Conservation (phyloP, 2,797 vertebrate species). For the Pangasius larnaudii region DNA sequence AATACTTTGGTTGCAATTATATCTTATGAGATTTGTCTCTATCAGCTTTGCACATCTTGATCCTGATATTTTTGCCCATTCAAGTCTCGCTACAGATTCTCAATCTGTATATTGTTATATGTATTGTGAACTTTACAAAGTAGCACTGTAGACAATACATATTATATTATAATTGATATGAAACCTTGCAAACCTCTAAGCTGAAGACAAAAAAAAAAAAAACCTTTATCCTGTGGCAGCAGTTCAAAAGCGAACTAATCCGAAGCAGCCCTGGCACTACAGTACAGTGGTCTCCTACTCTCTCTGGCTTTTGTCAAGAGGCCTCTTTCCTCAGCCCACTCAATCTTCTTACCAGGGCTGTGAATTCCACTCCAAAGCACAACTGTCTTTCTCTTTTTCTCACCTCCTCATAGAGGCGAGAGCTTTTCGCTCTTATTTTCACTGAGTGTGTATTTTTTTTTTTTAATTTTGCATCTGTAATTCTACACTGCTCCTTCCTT, state of each 20-base stretch:
- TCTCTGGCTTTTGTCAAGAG: background rate
- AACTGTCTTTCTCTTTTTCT: background rate
- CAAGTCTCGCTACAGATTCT: background rate
- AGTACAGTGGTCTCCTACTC: background rate
- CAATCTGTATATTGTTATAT: no score
- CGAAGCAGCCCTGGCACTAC: background rate
- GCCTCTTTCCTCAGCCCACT: conserved; percentile 5
- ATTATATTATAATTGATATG: background rate
- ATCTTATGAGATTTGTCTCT: background rate
- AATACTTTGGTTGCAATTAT: background rate
- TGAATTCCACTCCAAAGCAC: background rate
- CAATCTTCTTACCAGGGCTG: conserved; percentile 13
- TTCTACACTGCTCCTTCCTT: background rate
- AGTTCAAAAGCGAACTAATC: background rate
- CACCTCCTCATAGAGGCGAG: background rate
- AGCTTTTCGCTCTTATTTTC: background rate
- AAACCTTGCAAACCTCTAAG: background rate
- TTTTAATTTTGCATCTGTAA: background rate
- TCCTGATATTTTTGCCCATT: background rate
- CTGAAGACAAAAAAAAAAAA: background rate
- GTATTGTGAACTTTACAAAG: background rate
- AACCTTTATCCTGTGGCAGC: no score
- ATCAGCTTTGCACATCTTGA: background rate
- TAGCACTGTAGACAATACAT: background rate
- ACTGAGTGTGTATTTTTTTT: background rate